These are phyloP conservation scores for Maylandia zebra DNA, from an alignment of 2,113 vertebrate genomes.

Conservation along the genomic window DNA sequence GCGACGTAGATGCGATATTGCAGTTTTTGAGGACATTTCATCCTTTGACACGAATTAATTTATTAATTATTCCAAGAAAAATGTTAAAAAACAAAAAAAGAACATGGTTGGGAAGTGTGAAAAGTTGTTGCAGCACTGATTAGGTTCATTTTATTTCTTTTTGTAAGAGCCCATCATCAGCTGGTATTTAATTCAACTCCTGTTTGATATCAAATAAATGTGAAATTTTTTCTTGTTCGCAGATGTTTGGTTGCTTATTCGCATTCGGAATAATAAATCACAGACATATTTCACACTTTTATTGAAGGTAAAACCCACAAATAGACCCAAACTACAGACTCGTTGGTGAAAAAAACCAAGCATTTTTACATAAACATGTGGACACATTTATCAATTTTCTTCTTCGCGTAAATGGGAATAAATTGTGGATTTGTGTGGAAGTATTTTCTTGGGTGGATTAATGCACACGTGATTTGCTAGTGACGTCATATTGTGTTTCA, in stretches of 20 bases:
- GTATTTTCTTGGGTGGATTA: background rate
- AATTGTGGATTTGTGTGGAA: background rate
- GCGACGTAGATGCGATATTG: conserved; percentile 74
- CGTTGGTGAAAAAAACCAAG: background rate
- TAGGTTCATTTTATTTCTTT: conserved; percentile 66
- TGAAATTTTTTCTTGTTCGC: conserved; percentile 85
- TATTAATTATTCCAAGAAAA: conserved; percentile 59
- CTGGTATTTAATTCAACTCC: conserved; percentile 99
- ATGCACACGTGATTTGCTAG: background rate
- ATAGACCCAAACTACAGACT: background rate
- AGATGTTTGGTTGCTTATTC: conserved; percentile 54
- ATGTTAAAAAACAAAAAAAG: conserved; percentile 1
- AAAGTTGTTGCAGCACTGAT: conserved; percentile 67
- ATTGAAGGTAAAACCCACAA: background rate
- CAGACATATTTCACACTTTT: background rate
- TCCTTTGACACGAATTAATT: conserved; percentile 87
- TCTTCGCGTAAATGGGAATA: background rate
- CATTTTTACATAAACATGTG: background rate
- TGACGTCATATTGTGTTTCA: background rate
- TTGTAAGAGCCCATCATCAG: conserved; percentile 93
- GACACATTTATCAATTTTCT: background rate
- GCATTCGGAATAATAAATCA: background rate
- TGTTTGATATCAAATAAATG: conserved; percentile 99
- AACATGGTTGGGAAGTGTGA: conserved; percentile 51
- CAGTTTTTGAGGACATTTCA: conserved; percentile 72